These are phyloP conservation scores for Actinopyga echinites DNA, from an alignment of 53 echinoderm and acorn worm genomes.

Conservation along the genomic window DNA sequence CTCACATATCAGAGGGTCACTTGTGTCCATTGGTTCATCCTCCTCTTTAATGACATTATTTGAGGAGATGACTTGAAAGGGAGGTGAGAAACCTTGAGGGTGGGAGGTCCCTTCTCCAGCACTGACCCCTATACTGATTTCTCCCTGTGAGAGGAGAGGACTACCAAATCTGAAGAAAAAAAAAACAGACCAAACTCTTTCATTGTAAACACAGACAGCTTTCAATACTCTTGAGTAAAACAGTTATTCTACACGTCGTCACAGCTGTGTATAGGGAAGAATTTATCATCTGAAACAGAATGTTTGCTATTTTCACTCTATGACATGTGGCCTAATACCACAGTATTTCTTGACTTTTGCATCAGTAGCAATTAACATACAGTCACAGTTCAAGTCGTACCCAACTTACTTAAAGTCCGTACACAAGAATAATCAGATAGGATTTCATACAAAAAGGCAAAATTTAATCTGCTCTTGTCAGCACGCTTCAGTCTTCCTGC, in stretches of 20 bases:
- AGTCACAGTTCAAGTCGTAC: too few relatives aligned
- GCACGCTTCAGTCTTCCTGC: too few relatives aligned
- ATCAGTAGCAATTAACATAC: too few relatives aligned
- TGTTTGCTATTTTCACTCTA: too few relatives aligned
- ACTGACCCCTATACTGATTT: constrained; percentile 59
- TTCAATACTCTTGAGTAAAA: background rate
- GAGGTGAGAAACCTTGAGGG: background rate
- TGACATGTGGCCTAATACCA: too few relatives aligned
- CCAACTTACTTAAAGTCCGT: too few relatives aligned
- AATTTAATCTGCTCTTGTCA: too few relatives aligned
- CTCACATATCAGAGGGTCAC: constrained; percentile 33
- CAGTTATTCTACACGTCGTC: too few relatives aligned
- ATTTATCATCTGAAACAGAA: too few relatives aligned
- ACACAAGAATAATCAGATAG: background rate
- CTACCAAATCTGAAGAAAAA: background rate
- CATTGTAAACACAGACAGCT: background rate
- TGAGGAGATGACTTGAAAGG: background rate
- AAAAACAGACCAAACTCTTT: background rate
- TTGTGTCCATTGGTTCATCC: constrained; percentile 47
- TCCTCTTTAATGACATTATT: constrained; percentile 33
- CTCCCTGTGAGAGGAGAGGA: constrained; percentile 54
- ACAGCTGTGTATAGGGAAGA: too few relatives aligned
- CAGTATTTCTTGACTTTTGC: too few relatives aligned
- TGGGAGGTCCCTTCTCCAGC: constrained; percentile 2
- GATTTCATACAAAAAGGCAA: too few relatives aligned